These are phyloP conservation scores for Calonectris borealis DNA, from an alignment of 2,113 vertebrate species.

Conservation along the genomic window DNA sequence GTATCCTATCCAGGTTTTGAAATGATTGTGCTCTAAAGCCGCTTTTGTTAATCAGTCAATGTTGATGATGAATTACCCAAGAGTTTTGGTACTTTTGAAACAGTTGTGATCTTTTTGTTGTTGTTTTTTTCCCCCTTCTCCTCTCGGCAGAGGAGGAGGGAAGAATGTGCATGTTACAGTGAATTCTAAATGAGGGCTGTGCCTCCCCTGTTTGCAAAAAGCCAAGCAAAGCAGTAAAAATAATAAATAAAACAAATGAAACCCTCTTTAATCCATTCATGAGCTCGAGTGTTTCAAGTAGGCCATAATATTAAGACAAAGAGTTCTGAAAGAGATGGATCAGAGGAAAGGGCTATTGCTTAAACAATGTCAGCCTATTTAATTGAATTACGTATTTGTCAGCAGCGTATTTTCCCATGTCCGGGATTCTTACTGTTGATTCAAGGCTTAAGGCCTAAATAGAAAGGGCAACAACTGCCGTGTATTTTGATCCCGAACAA, in stretches of 20 bases:
- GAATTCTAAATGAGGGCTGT: constrained; percentile 63
- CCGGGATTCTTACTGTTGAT: constrained; percentile 50
- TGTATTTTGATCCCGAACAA: constrained; percentile 22
- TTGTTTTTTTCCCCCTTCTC: constrained; percentile 7
- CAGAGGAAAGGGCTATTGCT: constrained; percentile 27
- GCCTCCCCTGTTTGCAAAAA: constrained; percentile 51
- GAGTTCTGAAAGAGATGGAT: constrained; percentile 53
- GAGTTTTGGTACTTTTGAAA: constrained; percentile 68
- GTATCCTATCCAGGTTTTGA: neutral
- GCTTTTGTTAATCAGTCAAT: neutral
- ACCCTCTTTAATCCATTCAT: constrained; percentile 66
- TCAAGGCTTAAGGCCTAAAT: constrained; percentile 59
- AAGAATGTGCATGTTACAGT: constrained; percentile 47
- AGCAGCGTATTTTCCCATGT: constrained; percentile 51
- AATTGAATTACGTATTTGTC: constrained; percentile 52
- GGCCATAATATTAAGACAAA: constrained; percentile 56
- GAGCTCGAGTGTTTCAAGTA: constrained; percentile 54
- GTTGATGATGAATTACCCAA: constrained; percentile 60
- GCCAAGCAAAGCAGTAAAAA: constrained; percentile 59
- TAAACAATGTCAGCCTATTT: constrained; percentile 39
- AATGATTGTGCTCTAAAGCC: neutral
- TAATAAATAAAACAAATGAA: constrained; percentile 69
- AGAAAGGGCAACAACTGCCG: constrained; percentile 24
- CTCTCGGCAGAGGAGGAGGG: neutral
- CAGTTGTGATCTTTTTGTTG: constrained; percentile 43